A percentile compares a stretch with the other conserved stretches of the same genome.
Conservation (phyloP, 1,140 invertebrate genomes). For the Lerema accius region DNA sequence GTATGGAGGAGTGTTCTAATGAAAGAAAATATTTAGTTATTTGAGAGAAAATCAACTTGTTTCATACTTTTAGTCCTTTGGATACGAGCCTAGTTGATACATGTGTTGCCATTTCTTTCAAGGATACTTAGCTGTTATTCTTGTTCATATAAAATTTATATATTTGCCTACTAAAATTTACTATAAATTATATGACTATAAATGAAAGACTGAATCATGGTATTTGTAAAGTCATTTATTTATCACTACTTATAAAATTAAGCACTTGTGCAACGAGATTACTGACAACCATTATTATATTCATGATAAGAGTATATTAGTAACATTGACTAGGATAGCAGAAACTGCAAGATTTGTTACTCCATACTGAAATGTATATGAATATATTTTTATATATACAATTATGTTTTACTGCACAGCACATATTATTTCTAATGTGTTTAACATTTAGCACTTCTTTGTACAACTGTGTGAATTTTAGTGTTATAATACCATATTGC, state of each 20-base stretch:
- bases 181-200: conserved; percentile 23
- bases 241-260: conserved; percentile 59
- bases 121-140: too few relatives aligned
- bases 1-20: too few relatives aligned
- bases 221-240: conserved; percentile 71
- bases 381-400: conserved; percentile 32
- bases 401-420: conserved; percentile 9
- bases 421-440: conserved; percentile 9
- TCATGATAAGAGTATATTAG: conserved; percentile 42
- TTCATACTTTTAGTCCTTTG: too few relatives aligned
- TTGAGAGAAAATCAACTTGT: too few relatives aligned
- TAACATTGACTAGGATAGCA: conserved; percentile 73
- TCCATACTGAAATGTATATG: conserved; percentile 40
- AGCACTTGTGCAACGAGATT: conserved; percentile 63
- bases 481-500: conserved; percentile 24
- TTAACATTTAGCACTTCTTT: conserved; percentile 3
- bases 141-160: too few relatives aligned
- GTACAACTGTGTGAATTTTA: neutral
- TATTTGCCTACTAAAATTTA: too few relatives aligned
- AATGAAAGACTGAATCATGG: conserved; percentile 78
- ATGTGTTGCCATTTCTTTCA: too few relatives aligned
- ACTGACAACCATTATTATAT: conserved; percentile 39
- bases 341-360: conserved; percentile 54
- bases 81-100: too few relatives aligned
- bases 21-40: too few relatives aligned